Evolutionary conservation across 1,140 invertebrate species (phyloP).

Genomic region (Oedothorax gibbosus): DNA sequence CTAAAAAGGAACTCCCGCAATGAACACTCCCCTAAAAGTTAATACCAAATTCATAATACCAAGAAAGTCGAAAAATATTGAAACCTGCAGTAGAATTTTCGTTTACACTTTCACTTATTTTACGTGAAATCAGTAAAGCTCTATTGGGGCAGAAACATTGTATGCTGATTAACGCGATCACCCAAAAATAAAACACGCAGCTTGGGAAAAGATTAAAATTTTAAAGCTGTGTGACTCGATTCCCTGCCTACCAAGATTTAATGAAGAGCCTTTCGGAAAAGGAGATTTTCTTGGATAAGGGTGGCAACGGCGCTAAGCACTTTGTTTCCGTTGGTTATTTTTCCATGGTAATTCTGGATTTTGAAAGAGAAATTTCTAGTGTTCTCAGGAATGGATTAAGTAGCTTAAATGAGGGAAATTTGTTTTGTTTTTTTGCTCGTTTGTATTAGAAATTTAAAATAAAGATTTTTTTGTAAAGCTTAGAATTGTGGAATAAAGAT

Average conservation of each 20-base stretch:
- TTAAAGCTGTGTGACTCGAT: conserved; percentile 25
- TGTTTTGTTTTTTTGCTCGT: too few species aligned
- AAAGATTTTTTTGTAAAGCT: too few species aligned
- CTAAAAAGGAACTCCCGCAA: too few species aligned
- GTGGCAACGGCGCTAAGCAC: not conserved
- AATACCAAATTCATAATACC: too few species aligned
- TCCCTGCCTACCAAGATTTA: conserved; percentile 1
- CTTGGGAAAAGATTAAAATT: conserved; percentile 27
- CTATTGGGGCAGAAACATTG: not conserved
- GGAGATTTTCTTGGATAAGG: not conserved
- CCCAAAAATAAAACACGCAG: conserved; percentile 26
- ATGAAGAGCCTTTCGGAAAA: conserved; percentile 3
- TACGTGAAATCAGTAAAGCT: too few species aligned
- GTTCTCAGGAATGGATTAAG: not conserved
- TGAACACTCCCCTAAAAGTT: too few species aligned
- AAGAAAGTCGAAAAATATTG: too few species aligned
- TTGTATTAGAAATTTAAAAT: too few species aligned
- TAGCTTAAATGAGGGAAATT: not conserved
- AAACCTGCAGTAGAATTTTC: too few species aligned
- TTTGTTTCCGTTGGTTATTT: not conserved
- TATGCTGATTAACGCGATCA: not conserved
- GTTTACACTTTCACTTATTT: too few species aligned
- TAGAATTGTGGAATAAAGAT: too few species aligned
- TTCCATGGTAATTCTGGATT: not conserved
- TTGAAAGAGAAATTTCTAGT: not conserved